These are phyloP conservation scores for Axinella damicornis DNA, from an alignment of 37 sponge, comb jelly and placozoan species.

Conservation along the genomic window DNA sequence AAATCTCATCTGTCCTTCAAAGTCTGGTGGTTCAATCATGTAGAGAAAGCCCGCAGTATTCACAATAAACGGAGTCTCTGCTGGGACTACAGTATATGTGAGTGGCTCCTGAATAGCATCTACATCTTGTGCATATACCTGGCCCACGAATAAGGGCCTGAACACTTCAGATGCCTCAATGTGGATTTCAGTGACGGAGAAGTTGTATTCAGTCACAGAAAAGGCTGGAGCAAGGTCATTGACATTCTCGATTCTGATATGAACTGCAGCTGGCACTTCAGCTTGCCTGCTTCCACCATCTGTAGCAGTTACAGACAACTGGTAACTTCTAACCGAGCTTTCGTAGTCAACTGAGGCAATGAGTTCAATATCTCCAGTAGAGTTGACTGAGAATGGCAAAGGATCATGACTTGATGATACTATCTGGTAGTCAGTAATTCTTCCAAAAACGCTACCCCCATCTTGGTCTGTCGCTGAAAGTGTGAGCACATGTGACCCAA, in stretches of 20 bases:
- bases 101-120: slow-evolving; percentile 6
- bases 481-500: slow-evolving; percentile 18
- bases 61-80: slow-evolving; percentile 28
- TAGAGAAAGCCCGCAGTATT: slow-evolving; percentile 24
- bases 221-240: slow-evolving; percentile 58
- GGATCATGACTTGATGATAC: neutral
- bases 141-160: neutral
- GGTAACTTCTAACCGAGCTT: neutral
- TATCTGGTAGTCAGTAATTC: slow-evolving; percentile 16
- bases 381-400: slow-evolving; percentile 42
- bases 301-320: slow-evolving; percentile 41
- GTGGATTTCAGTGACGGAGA: slow-evolving; percentile 34
- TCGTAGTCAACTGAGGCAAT: slow-evolving; percentile 57
- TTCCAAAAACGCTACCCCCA: slow-evolving; percentile 47
- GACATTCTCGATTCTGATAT: slow-evolving; percentile 16
- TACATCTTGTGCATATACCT: slow-evolving; percentile 31
- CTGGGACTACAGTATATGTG: slow-evolving; percentile 20
- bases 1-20: slow-evolving; percentile 32
- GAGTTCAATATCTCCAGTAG: slow-evolving; percentile 32
- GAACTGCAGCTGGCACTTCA: slow-evolving; percentile 8
- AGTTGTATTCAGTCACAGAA: slow-evolving; percentile 13
- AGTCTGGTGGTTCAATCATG: slow-evolving; percentile 50
- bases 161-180: neutral
- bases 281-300: slow-evolving; percentile 55
- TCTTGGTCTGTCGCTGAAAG: slow-evolving; percentile 48